Evolutionary conservation across 1,140 invertebrate species (phyloP), one percentile per base, ranked within the genome.

Genomic region (Pseudomyrmex sp.): DNA sequence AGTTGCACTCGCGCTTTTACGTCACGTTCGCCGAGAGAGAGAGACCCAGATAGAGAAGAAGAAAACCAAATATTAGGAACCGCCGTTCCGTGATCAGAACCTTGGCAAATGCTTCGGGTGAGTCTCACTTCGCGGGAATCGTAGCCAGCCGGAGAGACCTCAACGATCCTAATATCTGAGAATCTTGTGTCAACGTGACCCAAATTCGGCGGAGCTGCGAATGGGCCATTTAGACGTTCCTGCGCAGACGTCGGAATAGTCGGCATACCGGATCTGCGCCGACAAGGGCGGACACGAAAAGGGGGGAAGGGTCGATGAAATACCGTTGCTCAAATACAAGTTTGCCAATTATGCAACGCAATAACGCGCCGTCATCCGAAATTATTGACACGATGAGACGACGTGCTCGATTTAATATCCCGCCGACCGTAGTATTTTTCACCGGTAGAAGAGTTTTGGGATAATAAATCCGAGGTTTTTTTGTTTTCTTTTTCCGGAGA

Each of bases 151-250:
- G 68, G 26, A 35, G 9, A 50, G 7, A 52, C 20, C 44, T 58
- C 59, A 18, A 35, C 58, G 26, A 80, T 72, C 66, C 66, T 50
- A 80, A 82, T 84, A 84, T 80, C 76, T 65, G 62, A 69, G 58
- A 72, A 80, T 63, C 66, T 82, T 69, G 44, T 72, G 68, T 82
- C 66, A 82, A 48, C 52, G 74, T 79, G 82, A 79, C 74, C 82
- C 15, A 84, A 79, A 79, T 84, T 61, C 50, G 66, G 35, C 76
- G 9, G 18, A 52, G 54, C 44, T 70, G 65, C 66, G 58, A 63
- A 56, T 72, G 59, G 61, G 59, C 76, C 48, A 58, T 56, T 72
- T 80, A 48, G 44, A 56, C 48, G 52, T 44, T 77, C 44, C 35
- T 61, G 44, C 52, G 66, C 76, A 72, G 66, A 80, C 74, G 61